A percentile compares a stretch with the other conserved stretches of the same genome.
phyloP scores from a whole-genome alignment of 1,140 invertebrate species.

The Trachymyrmex cornetzi region DNA sequence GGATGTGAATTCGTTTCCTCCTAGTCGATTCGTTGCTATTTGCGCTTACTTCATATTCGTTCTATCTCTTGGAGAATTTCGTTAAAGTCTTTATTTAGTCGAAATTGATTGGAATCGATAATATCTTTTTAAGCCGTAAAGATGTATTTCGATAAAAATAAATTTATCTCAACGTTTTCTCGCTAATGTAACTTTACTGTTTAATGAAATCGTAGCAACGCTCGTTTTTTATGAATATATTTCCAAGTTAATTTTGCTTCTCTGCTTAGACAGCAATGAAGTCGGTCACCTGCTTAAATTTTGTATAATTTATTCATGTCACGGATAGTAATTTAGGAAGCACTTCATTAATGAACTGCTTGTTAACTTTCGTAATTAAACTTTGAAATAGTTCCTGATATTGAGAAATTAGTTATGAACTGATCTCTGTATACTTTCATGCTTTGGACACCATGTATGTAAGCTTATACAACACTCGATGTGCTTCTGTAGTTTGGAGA shows the following conservation, averaged over 20 bases:
- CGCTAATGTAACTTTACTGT: neutral
- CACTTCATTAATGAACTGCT: neutral
- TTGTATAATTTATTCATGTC: constrained; percentile 27
- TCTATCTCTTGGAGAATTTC: neutral
- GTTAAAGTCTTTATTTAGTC: neutral
- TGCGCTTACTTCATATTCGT: neutral
- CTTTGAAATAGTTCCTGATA: neutral
- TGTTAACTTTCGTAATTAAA: neutral
- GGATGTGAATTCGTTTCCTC: neutral
- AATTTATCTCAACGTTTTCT: neutral
- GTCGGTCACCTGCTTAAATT: neutral
- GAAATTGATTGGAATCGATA: neutral
- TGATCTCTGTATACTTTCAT: neutral
- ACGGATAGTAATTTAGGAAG: neutral
- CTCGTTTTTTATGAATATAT: neutral
- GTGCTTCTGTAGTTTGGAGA: constrained; percentile 18
- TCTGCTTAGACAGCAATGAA: neutral
- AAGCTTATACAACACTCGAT: neutral
- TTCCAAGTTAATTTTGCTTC: constrained; percentile 5
- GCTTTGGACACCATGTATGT: constrained; percentile 49
- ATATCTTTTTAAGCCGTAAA: neutral
- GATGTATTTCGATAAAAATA: neutral
- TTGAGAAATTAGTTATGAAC: neutral
- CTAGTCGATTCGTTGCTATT: neutral
- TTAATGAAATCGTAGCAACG: no score